These are phyloP conservation scores for Ctenomys sociabilis DNA, from an alignment of 2,113 vertebrate genomes.

Conservation along the genomic window DNA sequence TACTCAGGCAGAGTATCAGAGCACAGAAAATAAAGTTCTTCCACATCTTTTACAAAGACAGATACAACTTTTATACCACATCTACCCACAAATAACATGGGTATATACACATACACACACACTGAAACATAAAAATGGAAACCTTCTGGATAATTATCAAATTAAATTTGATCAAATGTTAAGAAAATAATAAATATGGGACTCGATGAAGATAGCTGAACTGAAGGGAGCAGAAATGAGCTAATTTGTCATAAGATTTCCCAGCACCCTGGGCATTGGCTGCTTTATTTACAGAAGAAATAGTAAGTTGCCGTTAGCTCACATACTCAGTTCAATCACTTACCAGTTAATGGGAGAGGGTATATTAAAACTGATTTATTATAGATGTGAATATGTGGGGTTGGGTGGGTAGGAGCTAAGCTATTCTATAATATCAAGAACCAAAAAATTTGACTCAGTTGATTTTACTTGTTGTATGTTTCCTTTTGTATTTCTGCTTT, in stretches of 20 bases:
- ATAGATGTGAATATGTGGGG: not conserved
- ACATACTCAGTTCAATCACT: slow-evolving; percentile 1
- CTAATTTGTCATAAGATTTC: not conserved
- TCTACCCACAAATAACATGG: not conserved
- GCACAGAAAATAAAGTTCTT: not conserved
- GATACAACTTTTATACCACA: not conserved
- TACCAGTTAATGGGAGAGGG: not conserved
- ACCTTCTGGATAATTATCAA: not conserved
- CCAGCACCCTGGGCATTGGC: not conserved
- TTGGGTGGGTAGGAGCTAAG: not conserved
- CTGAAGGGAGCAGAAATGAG: not conserved
- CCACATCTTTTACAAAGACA: not conserved
- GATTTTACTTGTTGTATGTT: no score
- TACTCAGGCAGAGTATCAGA: not conserved
- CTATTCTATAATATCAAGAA: not conserved
- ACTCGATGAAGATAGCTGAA: not conserved
- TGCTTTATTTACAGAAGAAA: slow-evolving; percentile 26
- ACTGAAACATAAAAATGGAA: slow-evolving; percentile 46
- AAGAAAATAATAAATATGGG: slow-evolving; percentile 3
- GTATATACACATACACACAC: not conserved
- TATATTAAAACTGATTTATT: not conserved
- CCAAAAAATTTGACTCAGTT: not conserved
- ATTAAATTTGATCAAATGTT: not conserved
- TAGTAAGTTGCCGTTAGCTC: not conserved
- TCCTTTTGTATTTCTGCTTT: no score